Evolutionary conservation across 2,888 invertebrate species (phyloP).

Genomic region (Masnerella sp.): DNA sequence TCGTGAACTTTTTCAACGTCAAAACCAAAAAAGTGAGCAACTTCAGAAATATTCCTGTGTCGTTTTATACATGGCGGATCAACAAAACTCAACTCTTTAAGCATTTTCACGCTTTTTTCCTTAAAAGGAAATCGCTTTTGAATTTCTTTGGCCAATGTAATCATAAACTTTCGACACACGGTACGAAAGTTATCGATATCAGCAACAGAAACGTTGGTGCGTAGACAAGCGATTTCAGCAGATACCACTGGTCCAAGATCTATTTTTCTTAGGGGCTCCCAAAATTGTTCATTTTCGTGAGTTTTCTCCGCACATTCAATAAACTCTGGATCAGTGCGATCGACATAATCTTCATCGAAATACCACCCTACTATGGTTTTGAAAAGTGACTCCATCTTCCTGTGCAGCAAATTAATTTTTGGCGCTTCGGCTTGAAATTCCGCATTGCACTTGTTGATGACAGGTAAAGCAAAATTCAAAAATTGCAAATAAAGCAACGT

Average conservation of each 20-base stretch:
- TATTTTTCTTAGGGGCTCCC: slow-evolving; percentile 34
- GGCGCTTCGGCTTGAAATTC: slow-evolving; percentile 58
- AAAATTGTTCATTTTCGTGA: slow-evolving; percentile 19
- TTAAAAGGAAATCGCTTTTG: not conserved
- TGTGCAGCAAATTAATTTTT: slow-evolving; percentile 53
- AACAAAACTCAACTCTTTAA: not conserved
- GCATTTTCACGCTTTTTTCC: not conserved
- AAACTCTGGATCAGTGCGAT: slow-evolving; percentile 30
- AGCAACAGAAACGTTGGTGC: no score
- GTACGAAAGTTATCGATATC: not conserved
- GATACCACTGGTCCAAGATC: slow-evolving; percentile 33
- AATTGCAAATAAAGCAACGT: slow-evolving; percentile 54
- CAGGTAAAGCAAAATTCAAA: slow-evolving; percentile 52
- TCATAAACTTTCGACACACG: not conserved
- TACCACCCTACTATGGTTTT: slow-evolving; percentile 39
- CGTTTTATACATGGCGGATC: not conserved
- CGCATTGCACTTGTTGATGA: slow-evolving; percentile 49
- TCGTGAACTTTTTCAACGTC: slow-evolving; percentile 11
- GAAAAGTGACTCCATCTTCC: slow-evolving; percentile 41
- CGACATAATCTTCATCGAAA: slow-evolving; percentile 44
- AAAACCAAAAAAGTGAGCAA: slow-evolving; percentile 1
- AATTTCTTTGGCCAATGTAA: not conserved
- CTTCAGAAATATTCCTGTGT: not conserved
- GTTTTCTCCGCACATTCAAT: slow-evolving; percentile 26
- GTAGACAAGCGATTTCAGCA: no score